Conservation (phyloP, 2,888 invertebrate species). For the Atethmia centrago region DNA sequence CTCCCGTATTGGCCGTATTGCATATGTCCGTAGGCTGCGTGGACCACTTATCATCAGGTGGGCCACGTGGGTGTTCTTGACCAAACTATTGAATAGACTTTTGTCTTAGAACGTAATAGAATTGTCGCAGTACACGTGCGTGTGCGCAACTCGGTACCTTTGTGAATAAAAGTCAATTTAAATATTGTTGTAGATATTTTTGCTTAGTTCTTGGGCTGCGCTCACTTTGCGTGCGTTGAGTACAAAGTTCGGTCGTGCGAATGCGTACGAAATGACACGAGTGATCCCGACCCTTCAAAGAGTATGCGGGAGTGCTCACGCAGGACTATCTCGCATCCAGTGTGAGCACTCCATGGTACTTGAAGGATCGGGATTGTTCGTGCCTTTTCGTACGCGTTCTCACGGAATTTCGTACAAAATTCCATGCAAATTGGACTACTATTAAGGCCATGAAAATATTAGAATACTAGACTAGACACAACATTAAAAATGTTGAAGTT, state of each 20-base stretch:
- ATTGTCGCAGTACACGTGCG: not conserved
- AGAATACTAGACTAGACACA: not conserved
- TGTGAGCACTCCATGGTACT: not conserved
- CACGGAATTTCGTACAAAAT: not conserved
- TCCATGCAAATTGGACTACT: not conserved
- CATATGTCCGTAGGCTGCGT: not conserved
- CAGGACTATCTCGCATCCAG: not conserved
- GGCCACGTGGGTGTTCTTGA: not conserved
- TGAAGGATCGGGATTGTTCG: not conserved
- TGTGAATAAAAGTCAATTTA: constrained; percentile 1
- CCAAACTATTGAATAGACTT: not conserved
- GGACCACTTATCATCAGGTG: not conserved
- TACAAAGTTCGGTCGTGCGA: not conserved
- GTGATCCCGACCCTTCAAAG: not conserved
- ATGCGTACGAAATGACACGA: no score
- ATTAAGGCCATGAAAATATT: not conserved
- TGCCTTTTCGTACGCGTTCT: not conserved
- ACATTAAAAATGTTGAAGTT: constrained; percentile 1
- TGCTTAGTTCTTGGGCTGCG: not conserved
- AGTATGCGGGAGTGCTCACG: not conserved
- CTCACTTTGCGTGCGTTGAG: not conserved
- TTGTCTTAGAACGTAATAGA: not conserved
- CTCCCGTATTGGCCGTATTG: not conserved
- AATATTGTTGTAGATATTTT: not conserved
- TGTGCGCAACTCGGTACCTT: constrained; percentile 6